Base-by-base conservation (phyloP, 1,140 invertebrate species). In the Drosophila willistoni region DNA sequence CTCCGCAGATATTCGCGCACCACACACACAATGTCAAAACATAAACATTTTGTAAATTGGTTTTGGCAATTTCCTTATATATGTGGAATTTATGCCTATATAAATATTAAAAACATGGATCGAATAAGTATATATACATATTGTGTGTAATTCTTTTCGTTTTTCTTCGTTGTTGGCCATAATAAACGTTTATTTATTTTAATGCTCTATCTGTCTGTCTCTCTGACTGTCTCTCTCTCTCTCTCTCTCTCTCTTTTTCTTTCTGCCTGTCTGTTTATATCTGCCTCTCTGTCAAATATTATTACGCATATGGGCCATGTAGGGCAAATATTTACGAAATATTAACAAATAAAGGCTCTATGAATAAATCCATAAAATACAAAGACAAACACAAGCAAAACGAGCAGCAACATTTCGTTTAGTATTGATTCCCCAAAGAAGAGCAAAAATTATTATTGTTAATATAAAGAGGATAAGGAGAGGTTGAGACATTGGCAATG, bases 141-240 rank as follows among this genome's bases (percentile, higher is more conserved):
- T 14, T 60, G 60, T 22, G 29, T 36, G 69, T 75, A 71, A 76
- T 71, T 79, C 79, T 68, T 82, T 64, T 57, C 71, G 71, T 66
- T 62, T 68, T 65, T 61, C 39, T n/a, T 19, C 60, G 41, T 69
- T 64, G 54, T 25, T 42, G 36, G 7, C 60, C 69, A 64, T 76
- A 86, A 85, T 87, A 86, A 71, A 79, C 79, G 81, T 80, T 87
- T 83, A 86, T 89, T 89, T 87, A 89, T 87, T 89, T 89, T 83
- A 86, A 87, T 83, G 82, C 65, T 64, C 41, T 42, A 3, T 34
- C n/a, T 57, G 4, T 17, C 44, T 47, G 13, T 14, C n/a, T 10
- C 33, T 17, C 13, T 14, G 2, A 9, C 29, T n/a, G n/a, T n/a
- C n/a, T n/a, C n/a, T n/a, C n/a, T n/a, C 19, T 22, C 19, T 22